Evolutionary conservation across 2,888 invertebrate genomes (phyloP).

Genomic region (Nesidiocoris tenuis): DNA sequence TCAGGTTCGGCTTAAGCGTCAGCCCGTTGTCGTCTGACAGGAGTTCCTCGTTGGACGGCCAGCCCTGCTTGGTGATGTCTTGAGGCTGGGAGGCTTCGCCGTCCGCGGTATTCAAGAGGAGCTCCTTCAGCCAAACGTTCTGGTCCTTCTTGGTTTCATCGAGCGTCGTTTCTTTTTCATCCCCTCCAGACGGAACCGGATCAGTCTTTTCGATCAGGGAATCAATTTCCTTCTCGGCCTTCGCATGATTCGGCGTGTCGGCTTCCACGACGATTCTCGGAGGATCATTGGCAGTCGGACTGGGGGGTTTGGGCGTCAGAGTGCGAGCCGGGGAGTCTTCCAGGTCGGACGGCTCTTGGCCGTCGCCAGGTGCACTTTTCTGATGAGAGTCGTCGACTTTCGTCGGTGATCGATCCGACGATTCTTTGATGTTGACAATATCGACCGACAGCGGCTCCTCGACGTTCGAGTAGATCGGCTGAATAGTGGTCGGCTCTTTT

Average conservation of each 20-base stretch:
- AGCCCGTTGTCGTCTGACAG: slow-evolving; percentile 12
- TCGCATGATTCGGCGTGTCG: slow-evolving; percentile 33
- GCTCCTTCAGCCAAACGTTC: slow-evolving; percentile 37
- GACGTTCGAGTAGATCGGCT: slow-evolving; percentile 14
- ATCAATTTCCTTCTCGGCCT: slow-evolving; percentile 45
- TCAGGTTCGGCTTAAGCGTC: slow-evolving; percentile 37
- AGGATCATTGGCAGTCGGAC: slow-evolving; percentile 6
- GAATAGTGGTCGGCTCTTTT: slow-evolving; percentile 5
- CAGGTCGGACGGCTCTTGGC: background rate
- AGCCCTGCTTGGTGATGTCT: slow-evolving; percentile 10
- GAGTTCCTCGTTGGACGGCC: slow-evolving; percentile 43
- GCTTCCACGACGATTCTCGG: slow-evolving; percentile 34
- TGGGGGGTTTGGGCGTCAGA: background rate
- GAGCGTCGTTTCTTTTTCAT: background rate
- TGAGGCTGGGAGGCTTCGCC: background rate
- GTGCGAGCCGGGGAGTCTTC: slow-evolving; percentile 8
- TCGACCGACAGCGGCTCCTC: slow-evolving; percentile 16
- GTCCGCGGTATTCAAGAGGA: background rate
- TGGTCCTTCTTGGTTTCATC: slow-evolving; percentile 23
- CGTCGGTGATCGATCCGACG: background rate
- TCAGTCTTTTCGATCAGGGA: slow-evolving; percentile 21
- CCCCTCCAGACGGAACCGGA: background rate
- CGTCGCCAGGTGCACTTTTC: background rate
- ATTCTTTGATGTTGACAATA: slow-evolving; percentile 5
- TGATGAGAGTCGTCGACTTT: background rate